Base-by-base conservation (phyloP, 2,888 invertebrate species). In the Acanthacorydalis orientalis region DNA sequence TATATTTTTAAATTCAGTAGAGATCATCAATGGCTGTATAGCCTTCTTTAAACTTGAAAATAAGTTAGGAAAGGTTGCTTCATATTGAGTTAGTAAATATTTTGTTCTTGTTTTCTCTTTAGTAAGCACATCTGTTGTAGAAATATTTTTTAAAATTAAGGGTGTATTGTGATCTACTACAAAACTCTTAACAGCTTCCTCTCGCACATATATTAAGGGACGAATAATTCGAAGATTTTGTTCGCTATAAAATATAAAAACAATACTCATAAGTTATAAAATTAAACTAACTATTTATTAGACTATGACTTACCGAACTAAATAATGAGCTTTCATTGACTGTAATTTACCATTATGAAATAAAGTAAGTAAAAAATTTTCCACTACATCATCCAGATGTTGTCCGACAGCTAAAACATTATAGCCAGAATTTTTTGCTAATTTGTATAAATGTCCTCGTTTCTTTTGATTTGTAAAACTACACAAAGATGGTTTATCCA, bases 371-470 rank as follows among this genome's bases (percentile, higher is more conserved):
- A 91, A 65, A 64, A 92, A 89, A 51, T 81, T 82, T 58, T 85
- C 80, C 23, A 86, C 81, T 6, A 90, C 71, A 63, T 87, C 86
- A 64, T 91, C 90, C 46, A 91, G 67, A 61, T 84, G 83, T 61
- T 91, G 90, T 1, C 87, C 90, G 33, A 91, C 68, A 0, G 89
- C 90, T n/a, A 89, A 70, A 2, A 90, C 90, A 60, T 88, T 85
- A 68, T 86, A 92, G 1, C 80, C 80, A 55, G 84, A 79, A 48
- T 77, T 72, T 51, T 80, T 73, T 1, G 88, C 88, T 31, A 83
- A 74, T 0, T 77, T 70, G 61, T 87, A 86, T 35, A 88, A 73
- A 51, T 85, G 75, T 6, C 83, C 80, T 11, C 88, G 73, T 52
- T 80, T 78, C 61, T 78, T 73, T 50, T 81, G 75, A 43, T 76